Evolutionary conservation across 2,888 invertebrate genomes (phyloP).

Genomic region (Hololepta plana): DNA sequence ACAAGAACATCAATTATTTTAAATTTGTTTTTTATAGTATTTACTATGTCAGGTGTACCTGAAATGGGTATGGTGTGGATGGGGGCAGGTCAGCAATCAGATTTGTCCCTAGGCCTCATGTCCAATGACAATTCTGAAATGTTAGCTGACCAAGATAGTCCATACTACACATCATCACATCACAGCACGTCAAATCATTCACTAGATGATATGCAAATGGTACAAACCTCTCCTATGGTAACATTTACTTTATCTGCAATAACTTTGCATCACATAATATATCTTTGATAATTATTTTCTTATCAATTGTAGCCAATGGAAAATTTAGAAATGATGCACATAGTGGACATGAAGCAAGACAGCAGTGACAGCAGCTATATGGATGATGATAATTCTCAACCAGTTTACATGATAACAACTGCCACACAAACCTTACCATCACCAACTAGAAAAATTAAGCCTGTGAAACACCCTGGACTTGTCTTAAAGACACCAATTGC

Average conservation of each 20-base stretch:
- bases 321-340: slow-evolving; percentile 26
- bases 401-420: slow-evolving; percentile 31
- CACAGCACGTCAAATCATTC: slow-evolving; percentile 28
- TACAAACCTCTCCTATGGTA: slow-evolving; percentile 32
- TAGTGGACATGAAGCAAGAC: slow-evolving; percentile 25
- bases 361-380: slow-evolving; percentile 28
- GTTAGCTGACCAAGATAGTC: slow-evolving; percentile 26
- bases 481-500: slow-evolving; percentile 62
- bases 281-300: slow-evolving; percentile 5
- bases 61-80: slow-evolving; percentile 52
- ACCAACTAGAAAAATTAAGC: slow-evolving; percentile 46
- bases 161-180: slow-evolving; percentile 27
- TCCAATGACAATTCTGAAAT: slow-evolving; percentile 22
- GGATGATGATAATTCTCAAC: slow-evolving; percentile 28
- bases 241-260: slow-evolving; percentile 13
- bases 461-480: slow-evolving; percentile 53
- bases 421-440: slow-evolving; percentile 35
- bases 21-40: slow-evolving; percentile 19
- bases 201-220: slow-evolving; percentile 32
- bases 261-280: slow-evolving; percentile 4
- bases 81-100: slow-evolving; percentile 35
- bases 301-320: slow-evolving; percentile 22
- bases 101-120: slow-evolving; percentile 30
- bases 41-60: slow-evolving; percentile 34
- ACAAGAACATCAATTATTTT: too few relatives aligned